These are phyloP conservation scores for Seira sanloemensis DNA, from an alignment of 2,888 invertebrate genomes.

Conservation along the genomic window DNA sequence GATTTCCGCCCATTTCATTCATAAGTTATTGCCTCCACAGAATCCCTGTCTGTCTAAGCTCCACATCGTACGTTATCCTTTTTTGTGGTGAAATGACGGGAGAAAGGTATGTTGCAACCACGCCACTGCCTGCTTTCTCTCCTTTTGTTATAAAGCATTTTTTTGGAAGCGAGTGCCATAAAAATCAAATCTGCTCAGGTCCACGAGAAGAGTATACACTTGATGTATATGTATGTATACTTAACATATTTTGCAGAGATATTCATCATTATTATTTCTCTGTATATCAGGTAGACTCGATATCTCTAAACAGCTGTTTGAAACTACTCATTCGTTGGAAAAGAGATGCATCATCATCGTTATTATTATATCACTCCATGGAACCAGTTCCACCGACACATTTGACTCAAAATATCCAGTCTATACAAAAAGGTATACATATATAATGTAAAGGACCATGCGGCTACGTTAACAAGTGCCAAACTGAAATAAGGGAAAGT, in stretches of 20 bases:
- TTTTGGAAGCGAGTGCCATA: background rate
- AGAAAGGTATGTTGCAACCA: conserved; percentile 3
- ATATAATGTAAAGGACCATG: no score
- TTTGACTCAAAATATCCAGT: background rate
- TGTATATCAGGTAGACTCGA: background rate
- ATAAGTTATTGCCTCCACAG: conserved; percentile 59
- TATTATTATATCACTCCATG: conserved; percentile 8
- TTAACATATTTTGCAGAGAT: conserved; percentile 49
- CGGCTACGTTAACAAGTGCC: background rate
- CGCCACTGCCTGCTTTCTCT: background rate
- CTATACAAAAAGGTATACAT: background rate
- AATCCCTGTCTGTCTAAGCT: conserved; percentile 43
- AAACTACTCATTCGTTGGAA: conserved; percentile 20
- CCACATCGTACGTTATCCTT: conserved; percentile 33
- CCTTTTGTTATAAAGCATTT: background rate
- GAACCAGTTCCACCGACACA: background rate
- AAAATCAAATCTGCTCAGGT: background rate
- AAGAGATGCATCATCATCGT: conserved; percentile 20
- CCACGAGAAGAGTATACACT: no score
- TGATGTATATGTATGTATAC: no score
- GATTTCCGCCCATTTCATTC: conserved; percentile 65
- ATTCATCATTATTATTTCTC: conserved; percentile 35
- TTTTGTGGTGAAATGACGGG: background rate
- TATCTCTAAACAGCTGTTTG: conserved; percentile 45
- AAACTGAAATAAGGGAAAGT: background rate